Evolutionary conservation across 64 coral and sea anemone genomes (phyloP), one percentile per base, ranked within the genome.

Genomic region (Dendronephthya gigantea): DNA sequence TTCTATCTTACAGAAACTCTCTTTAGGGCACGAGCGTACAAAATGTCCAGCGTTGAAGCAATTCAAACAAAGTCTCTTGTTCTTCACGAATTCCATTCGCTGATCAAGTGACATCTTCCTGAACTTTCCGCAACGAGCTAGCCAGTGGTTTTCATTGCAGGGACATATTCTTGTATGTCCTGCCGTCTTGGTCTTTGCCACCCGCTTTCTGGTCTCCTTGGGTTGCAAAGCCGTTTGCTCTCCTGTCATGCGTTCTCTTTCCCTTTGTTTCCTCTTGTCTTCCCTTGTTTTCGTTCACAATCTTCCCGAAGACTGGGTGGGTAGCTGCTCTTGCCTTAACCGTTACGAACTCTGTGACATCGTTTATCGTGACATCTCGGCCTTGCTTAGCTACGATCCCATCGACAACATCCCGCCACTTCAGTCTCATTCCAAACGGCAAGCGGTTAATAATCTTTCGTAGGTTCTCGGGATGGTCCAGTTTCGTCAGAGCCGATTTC

Each of bases 261-360:
- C n/a, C n/a, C n/a, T n/a, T n/a, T n/a, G n/a, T n/a, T n/a, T n/a
- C n/a, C n/a, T n/a, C n/a, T n/a, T n/a, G 23, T 1, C 55, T 11
- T 0, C 59, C 40, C 1, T 31, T 59, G 28, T 27, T 62, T 38
- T 76, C 56, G 39, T 52, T 48, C 35, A 38, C 41, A 50, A 88
- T 84, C 35, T 39, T 84, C 56, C 90, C 82, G 14, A 88, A 92
- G 25, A 92, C 11, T 0, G 82, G 82, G 39, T 88, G 90, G 39
- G 45, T 92, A 2, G 90, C 90, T 17, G 83, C 83, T 88, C 86
- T 92, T 10, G 90, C 90, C 82, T 51, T 92, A 49, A 59, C 82
- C 34, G 36, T 85, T 0, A 92, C 29, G 1, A 92, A 88, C 2
- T 58, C 50, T 31, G 86, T 83, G 13, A 92, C 6, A 81, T 88